These are phyloP conservation scores for Luffia ferchaultella DNA, from an alignment of 2,888 invertebrate species.

Conservation along the genomic window DNA sequence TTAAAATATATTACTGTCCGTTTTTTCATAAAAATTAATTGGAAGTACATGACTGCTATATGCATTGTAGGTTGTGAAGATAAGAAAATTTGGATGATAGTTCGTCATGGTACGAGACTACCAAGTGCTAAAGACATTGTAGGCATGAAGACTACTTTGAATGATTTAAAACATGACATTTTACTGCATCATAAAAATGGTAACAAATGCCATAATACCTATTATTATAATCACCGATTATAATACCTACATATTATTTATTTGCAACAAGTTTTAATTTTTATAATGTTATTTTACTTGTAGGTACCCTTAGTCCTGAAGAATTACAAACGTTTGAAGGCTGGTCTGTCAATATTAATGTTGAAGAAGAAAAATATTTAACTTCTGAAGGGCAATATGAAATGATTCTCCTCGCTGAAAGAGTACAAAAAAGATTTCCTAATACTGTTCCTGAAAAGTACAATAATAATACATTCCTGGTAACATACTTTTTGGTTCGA, in stretches of 20 bases:
- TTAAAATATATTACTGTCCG: background rate
- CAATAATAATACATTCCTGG: slow-evolving; percentile 65
- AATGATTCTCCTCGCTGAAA: slow-evolving; percentile 74
- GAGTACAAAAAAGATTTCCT: slow-evolving; percentile 78
- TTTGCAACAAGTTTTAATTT: too few relatives aligned
- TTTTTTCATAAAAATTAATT: background rate
- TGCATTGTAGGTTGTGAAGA: slow-evolving; percentile 66
- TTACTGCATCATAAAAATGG: slow-evolving; percentile 61
- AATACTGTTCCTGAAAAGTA: slow-evolving; percentile 68
- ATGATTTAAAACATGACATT: slow-evolving; percentile 60
- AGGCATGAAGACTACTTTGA: slow-evolving; percentile 58
- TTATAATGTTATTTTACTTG: too few relatives aligned
- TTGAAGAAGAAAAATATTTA: slow-evolving; percentile 66
- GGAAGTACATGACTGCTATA: background rate
- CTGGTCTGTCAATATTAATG: slow-evolving; percentile 66
- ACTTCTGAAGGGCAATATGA: slow-evolving; percentile 81
- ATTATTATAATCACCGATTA: too few relatives aligned
- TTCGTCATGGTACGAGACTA: slow-evolving; percentile 82
- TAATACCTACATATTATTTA: too few relatives aligned
- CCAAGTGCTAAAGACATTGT: slow-evolving; percentile 68
- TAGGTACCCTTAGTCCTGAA: slow-evolving; percentile 41
- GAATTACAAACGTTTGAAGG: slow-evolving; percentile 52
- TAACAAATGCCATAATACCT: too few relatives aligned
- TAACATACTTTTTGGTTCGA: slow-evolving; percentile 31
- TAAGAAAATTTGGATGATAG: slow-evolving; percentile 76